Conservation (phyloP, 1,140 invertebrate species). For the Scylla paramamosain region DNA sequence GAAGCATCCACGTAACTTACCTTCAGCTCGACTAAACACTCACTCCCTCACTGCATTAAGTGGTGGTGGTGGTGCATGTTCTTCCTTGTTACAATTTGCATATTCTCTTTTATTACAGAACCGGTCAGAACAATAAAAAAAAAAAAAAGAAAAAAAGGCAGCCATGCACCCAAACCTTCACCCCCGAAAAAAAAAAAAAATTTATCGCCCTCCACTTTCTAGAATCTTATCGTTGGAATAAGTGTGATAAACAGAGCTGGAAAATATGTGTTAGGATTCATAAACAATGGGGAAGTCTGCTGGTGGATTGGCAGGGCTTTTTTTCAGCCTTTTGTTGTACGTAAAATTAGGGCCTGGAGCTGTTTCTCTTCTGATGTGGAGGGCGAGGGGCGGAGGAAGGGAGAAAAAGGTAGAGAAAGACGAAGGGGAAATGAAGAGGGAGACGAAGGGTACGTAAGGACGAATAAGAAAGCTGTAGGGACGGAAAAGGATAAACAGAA, state of each 20-base stretch:
- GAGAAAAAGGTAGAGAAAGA: not conserved
- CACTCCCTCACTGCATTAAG: not conserved
- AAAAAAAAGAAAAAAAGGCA: not conserved
- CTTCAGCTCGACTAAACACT: not conserved
- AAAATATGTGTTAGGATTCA: not conserved
- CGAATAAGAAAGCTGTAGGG: too few relatives aligned
- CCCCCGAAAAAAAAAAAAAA: not conserved
- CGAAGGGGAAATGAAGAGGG: not conserved
- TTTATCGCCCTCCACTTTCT: too few relatives aligned
- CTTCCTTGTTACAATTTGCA: slow-evolving; percentile 22
- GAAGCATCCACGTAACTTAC: not conserved
- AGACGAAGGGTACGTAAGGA: not conserved
- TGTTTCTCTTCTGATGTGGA: not conserved
- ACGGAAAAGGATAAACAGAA: too few relatives aligned
- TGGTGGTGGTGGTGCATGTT: not conserved
- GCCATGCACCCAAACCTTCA: too few relatives aligned
- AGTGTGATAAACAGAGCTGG: not conserved
- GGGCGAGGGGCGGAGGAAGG: not conserved
- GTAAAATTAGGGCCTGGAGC: not conserved
- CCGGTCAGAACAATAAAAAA: not conserved
- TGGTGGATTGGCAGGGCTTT: not conserved
- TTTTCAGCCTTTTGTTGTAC: not conserved
- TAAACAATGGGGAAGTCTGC: not conserved
- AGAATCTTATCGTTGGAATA: not conserved
- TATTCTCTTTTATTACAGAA: not conserved